A percentile compares a stretch with the other conserved stretches of the same genome.
These are phyloP conservation scores for Nothocercus julius DNA, from an alignment of 2,113 vertebrate species.

Conservation along the genomic window DNA sequence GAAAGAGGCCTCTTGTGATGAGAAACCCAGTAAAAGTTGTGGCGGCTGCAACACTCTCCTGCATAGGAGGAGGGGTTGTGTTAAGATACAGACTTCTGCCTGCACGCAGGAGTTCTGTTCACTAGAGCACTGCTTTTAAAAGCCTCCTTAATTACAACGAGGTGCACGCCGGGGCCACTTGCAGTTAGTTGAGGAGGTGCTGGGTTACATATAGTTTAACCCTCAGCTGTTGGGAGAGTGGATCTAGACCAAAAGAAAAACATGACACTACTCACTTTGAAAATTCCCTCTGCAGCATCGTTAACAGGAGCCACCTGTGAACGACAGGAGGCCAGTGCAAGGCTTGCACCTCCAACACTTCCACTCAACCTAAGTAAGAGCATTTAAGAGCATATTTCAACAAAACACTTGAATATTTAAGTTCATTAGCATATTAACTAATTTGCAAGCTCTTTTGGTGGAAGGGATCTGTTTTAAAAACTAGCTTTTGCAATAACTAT, in stretches of 20 bases:
- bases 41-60: rapidly evolving
- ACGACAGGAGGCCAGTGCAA: rapidly evolving
- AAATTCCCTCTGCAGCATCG: background rate
- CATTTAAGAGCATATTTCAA: no score
- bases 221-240: no score
- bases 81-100: rapidly evolving
- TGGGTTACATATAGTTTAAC: background rate
- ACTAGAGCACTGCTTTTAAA: background rate
- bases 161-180: background rate
- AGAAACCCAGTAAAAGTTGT: background rate
- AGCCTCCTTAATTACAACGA: rapidly evolving
- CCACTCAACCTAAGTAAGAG: no score
- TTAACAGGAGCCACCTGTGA: background rate
- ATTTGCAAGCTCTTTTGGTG: no score
- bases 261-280: rapidly evolving
- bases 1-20: background rate
- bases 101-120: rapidly evolving
- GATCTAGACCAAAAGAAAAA: background rate
- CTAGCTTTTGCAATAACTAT: no score
- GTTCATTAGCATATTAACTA: no score
- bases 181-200: background rate
- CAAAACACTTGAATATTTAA: no score
- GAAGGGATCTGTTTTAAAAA: no score
- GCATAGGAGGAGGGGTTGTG: rapidly evolving
- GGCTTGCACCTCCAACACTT: background rate